Conservation (phyloP, 1,140 invertebrate species). For the Lasioglossum baleicum region DNA sequence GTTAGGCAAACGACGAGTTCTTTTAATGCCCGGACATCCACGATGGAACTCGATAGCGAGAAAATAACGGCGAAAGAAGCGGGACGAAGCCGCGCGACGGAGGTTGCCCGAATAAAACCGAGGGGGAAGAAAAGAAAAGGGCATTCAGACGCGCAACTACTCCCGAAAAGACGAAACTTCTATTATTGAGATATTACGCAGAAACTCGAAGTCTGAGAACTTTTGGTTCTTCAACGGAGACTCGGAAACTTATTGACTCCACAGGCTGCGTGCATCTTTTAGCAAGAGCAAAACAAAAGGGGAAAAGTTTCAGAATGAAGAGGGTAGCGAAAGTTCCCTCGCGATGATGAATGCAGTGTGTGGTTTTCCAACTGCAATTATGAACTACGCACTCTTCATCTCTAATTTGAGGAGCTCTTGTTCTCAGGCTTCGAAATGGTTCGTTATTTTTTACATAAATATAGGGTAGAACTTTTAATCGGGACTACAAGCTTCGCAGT, state of each 20-base stretch:
- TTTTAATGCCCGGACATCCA: conserved; percentile 31
- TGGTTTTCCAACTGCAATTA: too few relatives aligned
- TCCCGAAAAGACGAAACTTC: background rate
- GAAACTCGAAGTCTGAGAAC: background rate
- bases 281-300: too few relatives aligned
- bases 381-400: too few relatives aligned
- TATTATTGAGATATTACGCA: conserved; percentile 13
- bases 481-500: too few relatives aligned
- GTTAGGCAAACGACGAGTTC: background rate
- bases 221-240: background rate
- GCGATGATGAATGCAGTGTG: too few relatives aligned
- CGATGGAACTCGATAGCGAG: conserved; percentile 36
- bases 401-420: too few relatives aligned
- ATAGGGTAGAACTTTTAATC: too few relatives aligned
- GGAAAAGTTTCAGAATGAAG: too few relatives aligned
- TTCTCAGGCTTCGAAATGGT: too few relatives aligned
- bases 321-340: too few relatives aligned
- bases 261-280: background rate
- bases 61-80: conserved; percentile 22
- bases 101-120: conserved; percentile 9
- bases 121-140: conserved; percentile 11
- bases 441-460: too few relatives aligned
- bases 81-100: conserved; percentile 34
- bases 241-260: background rate
- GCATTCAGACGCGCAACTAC: conserved; percentile 25